Conservation (phyloP, 2,113 vertebrate species). For the Atractosteus spatula region DNA sequence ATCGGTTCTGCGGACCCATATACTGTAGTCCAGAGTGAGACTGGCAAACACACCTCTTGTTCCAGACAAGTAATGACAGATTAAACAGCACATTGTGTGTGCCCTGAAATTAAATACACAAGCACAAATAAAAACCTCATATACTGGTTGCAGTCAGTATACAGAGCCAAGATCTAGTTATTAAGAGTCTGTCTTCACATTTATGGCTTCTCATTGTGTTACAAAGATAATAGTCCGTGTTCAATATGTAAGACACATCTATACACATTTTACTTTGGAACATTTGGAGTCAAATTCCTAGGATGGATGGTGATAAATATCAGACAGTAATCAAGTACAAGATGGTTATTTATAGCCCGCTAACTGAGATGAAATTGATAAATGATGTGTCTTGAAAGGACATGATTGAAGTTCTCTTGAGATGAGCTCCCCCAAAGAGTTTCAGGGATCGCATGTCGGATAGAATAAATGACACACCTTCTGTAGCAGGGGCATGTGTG, state of each 20-base stretch:
- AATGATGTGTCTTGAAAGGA: constrained; percentile 65
- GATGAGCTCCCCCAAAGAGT: constrained; percentile 66
- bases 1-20: no score
- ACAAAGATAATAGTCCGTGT: neutral
- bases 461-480: constrained; percentile 70
- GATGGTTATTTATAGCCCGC: constrained; percentile 53
- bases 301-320: constrained; percentile 46
- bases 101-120: no score
- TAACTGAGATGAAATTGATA: constrained; percentile 62
- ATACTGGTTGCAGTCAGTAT: no score
- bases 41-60: no score
- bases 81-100: no score
- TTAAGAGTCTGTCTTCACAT: no score
- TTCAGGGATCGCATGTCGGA: constrained; percentile 69
- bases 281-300: constrained; percentile 8
- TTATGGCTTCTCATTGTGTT: no score
- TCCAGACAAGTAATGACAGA: no score
- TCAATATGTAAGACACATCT: constrained; percentile 45
- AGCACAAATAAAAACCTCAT: no score
- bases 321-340: constrained; percentile 44
- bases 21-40: no score
- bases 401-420: constrained; percentile 62
- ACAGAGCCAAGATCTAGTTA: no score
- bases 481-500: constrained; percentile 65
- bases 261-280: constrained; percentile 29